These are phyloP conservation scores for Hippoglossus hippoglossus DNA, from an alignment of 2,797 vertebrate genomes.

Conservation along the genomic window DNA sequence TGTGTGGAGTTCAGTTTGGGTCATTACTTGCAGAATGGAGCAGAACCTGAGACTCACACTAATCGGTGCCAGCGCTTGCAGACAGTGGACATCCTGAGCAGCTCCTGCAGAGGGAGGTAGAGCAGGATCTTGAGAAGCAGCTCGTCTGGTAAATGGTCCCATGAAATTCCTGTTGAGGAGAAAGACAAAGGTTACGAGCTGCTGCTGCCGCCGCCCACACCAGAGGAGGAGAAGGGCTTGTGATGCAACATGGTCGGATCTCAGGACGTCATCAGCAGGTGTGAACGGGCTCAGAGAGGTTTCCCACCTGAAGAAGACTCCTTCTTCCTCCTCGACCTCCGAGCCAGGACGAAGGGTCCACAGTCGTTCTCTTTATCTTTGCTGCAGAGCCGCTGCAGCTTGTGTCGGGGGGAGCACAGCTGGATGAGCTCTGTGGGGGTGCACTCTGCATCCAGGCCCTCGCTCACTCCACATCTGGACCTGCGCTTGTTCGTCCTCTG, in stretches of 20 bases:
- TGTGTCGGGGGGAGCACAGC: slow-evolving; percentile 80
- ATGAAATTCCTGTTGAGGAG: slow-evolving; percentile 81
- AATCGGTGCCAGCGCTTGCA: slow-evolving; percentile 91
- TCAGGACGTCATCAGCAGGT: no score
- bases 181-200: not conserved
- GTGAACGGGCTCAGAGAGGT: no score
- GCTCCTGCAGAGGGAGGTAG: slow-evolving; percentile 87
- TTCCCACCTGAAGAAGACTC: slow-evolving; percentile 56
- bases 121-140: slow-evolving; percentile 89
- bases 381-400: slow-evolving; percentile 70
- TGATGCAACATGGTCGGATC: no score
- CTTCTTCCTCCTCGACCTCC: slow-evolving; percentile 81
- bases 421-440: slow-evolving; percentile 87
- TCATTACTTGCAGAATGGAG: no score
- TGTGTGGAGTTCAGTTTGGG: no score
- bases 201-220: no score
- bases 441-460: slow-evolving; percentile 84
- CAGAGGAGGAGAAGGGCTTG: no score
- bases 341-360: slow-evolving; percentile 83
- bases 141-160: slow-evolving; percentile 93
- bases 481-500: slow-evolving; percentile 79
- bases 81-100: slow-evolving; percentile 84
- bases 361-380: slow-evolving; percentile 85
- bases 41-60: slow-evolving; percentile 83
- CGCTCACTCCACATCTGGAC: slow-evolving; percentile 63